Percentiles rank a stretch among this genome's conserved stretches.
Conservation (phyloP, 2,888 invertebrate species). For the Nephrocerus scutellatus region DNA sequence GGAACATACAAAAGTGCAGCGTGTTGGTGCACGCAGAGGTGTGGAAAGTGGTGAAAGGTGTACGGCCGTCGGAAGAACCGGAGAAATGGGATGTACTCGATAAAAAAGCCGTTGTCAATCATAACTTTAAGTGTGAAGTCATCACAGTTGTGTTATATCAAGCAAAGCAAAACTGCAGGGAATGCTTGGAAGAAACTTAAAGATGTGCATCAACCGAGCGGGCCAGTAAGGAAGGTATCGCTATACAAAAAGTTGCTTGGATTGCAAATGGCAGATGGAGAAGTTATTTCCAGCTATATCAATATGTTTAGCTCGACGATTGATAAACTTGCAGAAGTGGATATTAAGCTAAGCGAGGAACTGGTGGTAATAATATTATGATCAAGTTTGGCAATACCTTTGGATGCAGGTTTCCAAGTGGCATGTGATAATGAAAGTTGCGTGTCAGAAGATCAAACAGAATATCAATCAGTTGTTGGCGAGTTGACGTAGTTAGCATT, state of each 20-base stretch:
- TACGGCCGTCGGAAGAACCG: too few species aligned
- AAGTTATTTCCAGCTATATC: constrained; percentile 12
- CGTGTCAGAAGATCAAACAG: constrained; percentile 7
- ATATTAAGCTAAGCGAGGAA: constrained; percentile 9
- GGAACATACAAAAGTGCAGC: too few species aligned
- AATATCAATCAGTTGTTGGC: constrained; percentile 21
- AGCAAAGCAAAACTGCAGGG: constrained; percentile 14
- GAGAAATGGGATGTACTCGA: too few species aligned
- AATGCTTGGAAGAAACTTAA: constrained; percentile 14
- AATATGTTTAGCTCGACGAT: constrained; percentile 15
- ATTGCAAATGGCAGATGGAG: constrained; percentile 13
- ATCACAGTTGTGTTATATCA: constrained; percentile 16
- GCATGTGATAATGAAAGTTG: constrained; percentile 13
- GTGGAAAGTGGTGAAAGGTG: too few species aligned
- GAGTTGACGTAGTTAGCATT: constrained; percentile 20
- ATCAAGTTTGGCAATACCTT: constrained; percentile 12
- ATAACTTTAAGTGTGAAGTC: too few species aligned
- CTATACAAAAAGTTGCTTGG: constrained; percentile 19
- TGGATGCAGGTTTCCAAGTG: constrained; percentile 17
- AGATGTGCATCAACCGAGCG: constrained; percentile 16
- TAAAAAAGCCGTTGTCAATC: too few species aligned
- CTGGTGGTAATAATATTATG: constrained; percentile 14
- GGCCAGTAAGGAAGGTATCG: constrained; percentile 17
- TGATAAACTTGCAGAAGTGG: constrained; percentile 13
- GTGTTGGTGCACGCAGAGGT: too few species aligned